phyloP scores from a whole-genome alignment of 2,797 vertebrate species.

The Sebastes glaucus region DNA sequence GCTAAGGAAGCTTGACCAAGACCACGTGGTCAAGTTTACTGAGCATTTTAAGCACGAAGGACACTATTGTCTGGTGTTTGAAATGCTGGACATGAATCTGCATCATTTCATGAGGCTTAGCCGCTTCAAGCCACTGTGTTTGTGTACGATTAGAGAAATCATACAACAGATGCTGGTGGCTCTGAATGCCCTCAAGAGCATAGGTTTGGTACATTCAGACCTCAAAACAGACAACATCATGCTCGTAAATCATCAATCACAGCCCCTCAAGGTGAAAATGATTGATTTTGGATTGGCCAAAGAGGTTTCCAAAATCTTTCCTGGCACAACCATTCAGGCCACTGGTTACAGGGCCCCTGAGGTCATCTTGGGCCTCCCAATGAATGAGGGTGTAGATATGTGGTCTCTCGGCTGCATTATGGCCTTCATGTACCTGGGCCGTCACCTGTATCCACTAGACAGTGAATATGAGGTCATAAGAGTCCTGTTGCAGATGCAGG shows the following conservation, averaged over 20 bases:
- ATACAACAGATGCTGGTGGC: neutral
- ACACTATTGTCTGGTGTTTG: neutral
- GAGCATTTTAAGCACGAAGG: neutral
- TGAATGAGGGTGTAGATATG: conserved; percentile 24
- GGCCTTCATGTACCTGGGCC: neutral
- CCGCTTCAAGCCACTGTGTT: neutral
- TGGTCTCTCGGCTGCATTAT: conserved; percentile 32
- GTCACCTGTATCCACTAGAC: rapidly evolving
- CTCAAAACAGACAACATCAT: neutral
- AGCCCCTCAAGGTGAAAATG: neutral
- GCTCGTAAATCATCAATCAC: neutral
- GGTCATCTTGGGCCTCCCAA: conserved; percentile 16
- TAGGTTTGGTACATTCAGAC: neutral
- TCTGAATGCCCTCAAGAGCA: neutral
- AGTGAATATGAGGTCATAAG: neutral
- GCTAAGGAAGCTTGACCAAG: neutral
- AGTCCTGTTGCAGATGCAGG: neutral
- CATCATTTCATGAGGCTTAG: neutral
- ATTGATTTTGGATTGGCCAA: neutral
- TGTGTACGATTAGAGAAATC: neutral
- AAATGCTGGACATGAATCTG: neutral
- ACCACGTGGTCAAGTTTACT: neutral
- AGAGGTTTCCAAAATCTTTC: neutral
- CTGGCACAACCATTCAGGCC: neutral
- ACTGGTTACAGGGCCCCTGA: neutral